Percentiles rank a stretch among this genome's conserved stretches.
Conservation (phyloP, 2,113 vertebrate species). For the Fulmarus glacialis region DNA sequence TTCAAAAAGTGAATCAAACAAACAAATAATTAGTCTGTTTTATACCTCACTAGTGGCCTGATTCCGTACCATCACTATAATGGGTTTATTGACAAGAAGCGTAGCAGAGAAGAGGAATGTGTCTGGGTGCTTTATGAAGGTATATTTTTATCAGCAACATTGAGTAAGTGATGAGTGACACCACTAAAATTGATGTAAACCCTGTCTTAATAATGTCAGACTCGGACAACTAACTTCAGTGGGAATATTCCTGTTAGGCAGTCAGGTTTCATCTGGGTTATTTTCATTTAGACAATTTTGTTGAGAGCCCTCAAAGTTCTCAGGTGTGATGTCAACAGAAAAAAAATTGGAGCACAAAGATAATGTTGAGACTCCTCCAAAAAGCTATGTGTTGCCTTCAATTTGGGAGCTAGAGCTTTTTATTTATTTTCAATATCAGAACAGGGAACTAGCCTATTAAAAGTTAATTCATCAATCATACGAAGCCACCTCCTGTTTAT, state of each 20-base stretch:
- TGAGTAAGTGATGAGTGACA: not conserved
- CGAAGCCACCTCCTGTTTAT: not conserved
- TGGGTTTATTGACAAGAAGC: not conserved
- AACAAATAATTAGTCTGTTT: not conserved
- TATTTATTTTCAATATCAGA: not conserved
- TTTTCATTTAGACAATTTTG: not conserved
- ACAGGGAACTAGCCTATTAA: not conserved
- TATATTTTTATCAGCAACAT: not conserved
- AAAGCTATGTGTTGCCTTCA: not conserved
- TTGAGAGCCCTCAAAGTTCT: not conserved
- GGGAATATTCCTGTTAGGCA: not conserved
- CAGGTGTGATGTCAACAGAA: not conserved
- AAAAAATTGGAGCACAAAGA: not conserved
- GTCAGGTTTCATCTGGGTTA: not conserved
- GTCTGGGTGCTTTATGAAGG: not conserved
- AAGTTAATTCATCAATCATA: not conserved
- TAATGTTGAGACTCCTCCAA: not conserved
- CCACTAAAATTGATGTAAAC: not conserved
- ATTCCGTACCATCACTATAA: not conserved
- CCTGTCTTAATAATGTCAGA: not conserved
- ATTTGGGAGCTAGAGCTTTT: not conserved
- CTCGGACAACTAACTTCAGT: not conserved
- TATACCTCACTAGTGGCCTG: not conserved
- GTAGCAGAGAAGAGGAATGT: not conserved
- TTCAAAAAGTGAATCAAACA: not conserved